Conservation (phyloP, 2,888 invertebrate species). For the Macrosiphum euphorbiae region DNA sequence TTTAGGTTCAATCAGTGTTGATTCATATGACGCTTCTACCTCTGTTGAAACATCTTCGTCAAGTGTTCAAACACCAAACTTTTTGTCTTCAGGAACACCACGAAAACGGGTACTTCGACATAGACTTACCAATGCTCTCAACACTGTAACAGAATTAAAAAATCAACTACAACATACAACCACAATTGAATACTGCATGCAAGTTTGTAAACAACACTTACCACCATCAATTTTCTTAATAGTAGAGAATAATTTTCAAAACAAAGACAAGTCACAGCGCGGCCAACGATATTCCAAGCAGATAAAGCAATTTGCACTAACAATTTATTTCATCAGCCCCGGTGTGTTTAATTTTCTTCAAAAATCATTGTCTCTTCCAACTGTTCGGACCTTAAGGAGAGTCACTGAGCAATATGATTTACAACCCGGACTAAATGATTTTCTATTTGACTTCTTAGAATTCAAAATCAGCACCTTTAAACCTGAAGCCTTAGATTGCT, state of each 20-base stretch:
- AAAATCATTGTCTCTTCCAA: too few relatives aligned
- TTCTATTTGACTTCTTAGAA: slow-evolving; percentile 20
- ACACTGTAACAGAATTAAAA: neutral
- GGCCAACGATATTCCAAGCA: neutral
- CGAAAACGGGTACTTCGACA: too few relatives aligned
- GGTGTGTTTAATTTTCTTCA: too few relatives aligned
- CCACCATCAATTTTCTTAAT: neutral
- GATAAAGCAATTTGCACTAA: too few relatives aligned
- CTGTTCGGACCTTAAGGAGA: too few relatives aligned
- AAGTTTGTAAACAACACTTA: neutral
- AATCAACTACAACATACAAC: neutral
- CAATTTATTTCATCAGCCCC: too few relatives aligned
- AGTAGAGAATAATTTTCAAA: neutral
- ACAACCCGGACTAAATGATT: slow-evolving; percentile 29
- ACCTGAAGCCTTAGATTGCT: neutral
- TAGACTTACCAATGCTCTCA: too few relatives aligned
- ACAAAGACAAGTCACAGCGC: neutral
- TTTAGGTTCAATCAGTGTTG: too few relatives aligned
- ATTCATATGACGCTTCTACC: too few relatives aligned
- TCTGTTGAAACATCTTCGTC: too few relatives aligned
- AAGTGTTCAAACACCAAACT: too few relatives aligned
- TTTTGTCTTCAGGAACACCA: too few relatives aligned
- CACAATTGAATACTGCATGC: neutral
- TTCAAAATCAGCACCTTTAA: neutral
- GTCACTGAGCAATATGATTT: neutral